Evolutionary conservation across 2,888 invertebrate genomes (phyloP), one percentile per base, ranked within the genome.

Genomic region (Acholoe squamosa): DNA sequence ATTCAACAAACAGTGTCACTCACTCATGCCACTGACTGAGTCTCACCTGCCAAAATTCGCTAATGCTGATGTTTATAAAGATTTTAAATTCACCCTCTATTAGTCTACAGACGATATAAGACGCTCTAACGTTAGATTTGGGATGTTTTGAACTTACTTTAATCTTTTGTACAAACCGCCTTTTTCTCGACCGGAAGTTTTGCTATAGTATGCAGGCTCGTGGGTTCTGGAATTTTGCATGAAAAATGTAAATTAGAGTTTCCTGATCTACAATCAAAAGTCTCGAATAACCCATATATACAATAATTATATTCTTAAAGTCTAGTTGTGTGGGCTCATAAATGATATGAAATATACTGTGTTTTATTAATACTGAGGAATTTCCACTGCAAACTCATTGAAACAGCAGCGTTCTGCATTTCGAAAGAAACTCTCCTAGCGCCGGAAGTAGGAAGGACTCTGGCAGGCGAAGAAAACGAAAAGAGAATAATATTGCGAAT

Each of bases 381-480:
- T 61, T 61, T 61, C 5, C 16, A 12, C 25, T 61, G 16, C 61
- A 25, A 61, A 76, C 1, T 14, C 10, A 28, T 31, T 31, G 3
- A 31, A 76, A 76, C 16, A 22, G 3, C 5, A 22, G 5, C 31
- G 3, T 25, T 3, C 80, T 80, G 80, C 80, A 80, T 34, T 5
- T 43, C 22, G 34, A 14, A 7, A 3, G 14, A n/a, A 61, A 61
- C 61, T 28, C 3, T 28, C 76, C 76, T 33, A 22, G 31, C 43
- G 80, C 43, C 80, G 80, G 80, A 80, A 80, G 80, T 43, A 80
- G 80, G 80, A 80, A 80, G 80, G 80, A 80, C 80, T 80, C 22
- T 80, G 80, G 43, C 80, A 80, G 19, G 33, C 3, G 80, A 22
- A 34, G 43, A 80, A 80, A 80, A 22, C n/a, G 7, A 80, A n/a